phyloP scores from a whole-genome alignment of 23 tunicate species.

The Corella eumyota region DNA sequence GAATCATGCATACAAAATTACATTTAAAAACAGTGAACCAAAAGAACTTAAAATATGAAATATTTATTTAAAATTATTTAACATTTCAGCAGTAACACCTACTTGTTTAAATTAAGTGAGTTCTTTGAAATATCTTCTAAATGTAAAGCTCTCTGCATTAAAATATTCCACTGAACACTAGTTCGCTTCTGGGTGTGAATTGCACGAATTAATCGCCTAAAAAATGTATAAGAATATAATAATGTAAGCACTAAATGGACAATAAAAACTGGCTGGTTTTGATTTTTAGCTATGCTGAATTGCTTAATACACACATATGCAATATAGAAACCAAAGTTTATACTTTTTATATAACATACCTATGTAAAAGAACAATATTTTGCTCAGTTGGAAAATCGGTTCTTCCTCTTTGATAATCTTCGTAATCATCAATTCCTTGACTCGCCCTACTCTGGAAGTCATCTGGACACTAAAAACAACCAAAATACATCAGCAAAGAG shows the following conservation, averaged over 20 bases:
- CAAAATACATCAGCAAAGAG: background rate
- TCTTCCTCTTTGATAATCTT: constrained; percentile 39
- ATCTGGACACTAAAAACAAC: constrained; percentile 53
- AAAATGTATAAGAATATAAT: background rate
- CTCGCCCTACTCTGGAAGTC: constrained; percentile 49
- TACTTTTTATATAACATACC: constrained; percentile 10
- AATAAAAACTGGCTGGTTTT: no score
- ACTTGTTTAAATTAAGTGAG: no score
- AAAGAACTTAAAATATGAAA: background rate
- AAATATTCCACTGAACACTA: constrained; percentile 69
- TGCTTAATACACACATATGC: background rate
- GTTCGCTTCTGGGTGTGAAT: constrained; percentile 70
- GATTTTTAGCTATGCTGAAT: no score
- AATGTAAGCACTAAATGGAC: background rate
- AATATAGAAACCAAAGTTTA: background rate
- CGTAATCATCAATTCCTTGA: constrained; percentile 77
- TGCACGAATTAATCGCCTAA: constrained; percentile 50
- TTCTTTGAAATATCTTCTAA: constrained; percentile 60
- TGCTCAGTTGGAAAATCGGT: constrained; percentile 42
- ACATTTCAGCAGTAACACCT: background rate
- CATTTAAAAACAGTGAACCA: background rate
- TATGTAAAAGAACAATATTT: constrained; percentile 40
- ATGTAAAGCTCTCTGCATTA: constrained; percentile 59
- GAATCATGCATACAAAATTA: no score
- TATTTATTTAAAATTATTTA: background rate